Evolutionary conservation across 2,113 vertebrate genomes (phyloP), one percentile per base, ranked within the genome.

Genomic region (Illadopsis cleaveri): DNA sequence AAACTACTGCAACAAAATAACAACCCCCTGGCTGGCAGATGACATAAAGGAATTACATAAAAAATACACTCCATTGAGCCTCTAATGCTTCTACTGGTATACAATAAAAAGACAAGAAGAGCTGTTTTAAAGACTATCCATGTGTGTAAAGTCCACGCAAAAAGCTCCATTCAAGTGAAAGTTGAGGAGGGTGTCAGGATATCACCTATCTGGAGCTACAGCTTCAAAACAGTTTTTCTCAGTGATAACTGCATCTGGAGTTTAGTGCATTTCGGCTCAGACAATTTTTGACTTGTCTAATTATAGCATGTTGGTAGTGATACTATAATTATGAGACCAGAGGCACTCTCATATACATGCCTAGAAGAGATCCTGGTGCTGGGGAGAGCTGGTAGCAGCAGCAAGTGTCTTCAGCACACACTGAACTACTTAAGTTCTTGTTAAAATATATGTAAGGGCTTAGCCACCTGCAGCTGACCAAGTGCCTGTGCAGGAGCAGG

Each of bases 221-320:
- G 75, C 50, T 92, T 96, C 80, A 58, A 19, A 66, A 51, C 1
- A 1, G 2, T 56, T 92, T 90, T 94, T 85, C 73, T 80, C 56
- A 83, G 68, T 15, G 44, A 80, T 56, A 37, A 82, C 37, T 69
- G 82, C 44, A 73, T 92, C 65, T 4, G 3, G 69, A 93, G 83
- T 85, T 95, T 51, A 89, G 30, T 12, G 0, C 18, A 28, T 66
- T 95, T 90, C 86, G 92, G 66, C 54, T 89, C 76, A 86, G 60
- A 44, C 64, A 89, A 76, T 73, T 97, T 96, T 93, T 66, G 93
- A 64, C 91, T 72, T 66, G 57, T 54, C 64, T 93, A 94, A 94
- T 94, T 91, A 90, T 88, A 94, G 90, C 60, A 78, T 19, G 42
- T 58, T 86, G 79, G 71, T 76, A 88, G 66, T 0, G 7, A 73